These are phyloP conservation scores for Branchinecta lindahli DNA, from an alignment of 1,140 invertebrate species.

Conservation along the genomic window DNA sequence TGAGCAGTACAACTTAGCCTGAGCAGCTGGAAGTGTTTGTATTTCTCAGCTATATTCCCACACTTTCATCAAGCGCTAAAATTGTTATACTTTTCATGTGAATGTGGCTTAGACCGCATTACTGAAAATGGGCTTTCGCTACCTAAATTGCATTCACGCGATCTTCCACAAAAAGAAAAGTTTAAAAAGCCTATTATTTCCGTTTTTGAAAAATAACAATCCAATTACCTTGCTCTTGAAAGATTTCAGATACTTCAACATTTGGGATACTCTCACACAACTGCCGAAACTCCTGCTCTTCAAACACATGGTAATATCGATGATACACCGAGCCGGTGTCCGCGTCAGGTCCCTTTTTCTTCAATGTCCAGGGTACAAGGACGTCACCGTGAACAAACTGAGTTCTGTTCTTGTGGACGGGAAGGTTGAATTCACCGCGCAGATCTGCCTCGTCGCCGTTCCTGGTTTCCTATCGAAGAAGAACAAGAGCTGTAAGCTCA, in stretches of 20 bases:
- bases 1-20: no score
- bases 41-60: no score
- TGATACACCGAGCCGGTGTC: neutral
- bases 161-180: no score
- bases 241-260: neutral
- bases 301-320: neutral
- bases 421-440: neutral
- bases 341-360: neutral
- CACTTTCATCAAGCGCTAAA: no score
- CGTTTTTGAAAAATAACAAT: neutral
- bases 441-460: neutral
- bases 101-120: no score
- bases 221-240: constrained; percentile 6
- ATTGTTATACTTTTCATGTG: no score
- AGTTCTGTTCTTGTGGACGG: neutral
- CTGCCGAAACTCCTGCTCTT: neutral
- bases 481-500: no score
- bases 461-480: no score
- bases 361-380: neutral
- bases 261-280: neutral
- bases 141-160: no score
- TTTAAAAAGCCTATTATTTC: neutral
- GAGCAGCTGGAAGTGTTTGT: no score
- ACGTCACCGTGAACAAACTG: neutral
- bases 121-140: no score